Base-by-base conservation (phyloP, 2,797 vertebrate genomes). In the Dermochelys coriacea region DNA sequence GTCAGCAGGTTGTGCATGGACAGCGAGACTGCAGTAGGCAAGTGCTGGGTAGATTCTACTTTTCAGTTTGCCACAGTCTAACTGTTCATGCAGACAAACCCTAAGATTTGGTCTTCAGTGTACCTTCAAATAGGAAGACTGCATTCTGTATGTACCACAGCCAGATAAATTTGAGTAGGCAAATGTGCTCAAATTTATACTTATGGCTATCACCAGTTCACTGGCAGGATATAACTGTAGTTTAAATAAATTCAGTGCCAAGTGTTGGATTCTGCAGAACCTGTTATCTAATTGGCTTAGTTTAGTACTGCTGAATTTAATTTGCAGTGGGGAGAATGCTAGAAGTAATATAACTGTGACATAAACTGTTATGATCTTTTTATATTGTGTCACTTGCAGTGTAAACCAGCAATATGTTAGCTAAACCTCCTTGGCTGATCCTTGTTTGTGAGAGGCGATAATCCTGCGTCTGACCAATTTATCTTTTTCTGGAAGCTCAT, bases 301-400 rank as follows among this genome's bases (percentile, higher is more conserved):
- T 64, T 64, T 52, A 64, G 37, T 86, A 45, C 2, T 81, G 16
- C 29, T 89, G 50, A 90, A 84, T 84, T 93, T 95, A n/a, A 93
- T 93, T 93, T 75, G 90, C 91, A 96, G 88, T 91, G 59, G 93
- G 87, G 85, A 64, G 27, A 4, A 79, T 61, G 80, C 93, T 54
- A 57, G 37, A 85, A 54, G 51, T 86, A 55, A 83, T 95, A 79
- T 19, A n/a, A 23, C 31, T 41, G 18, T 82, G 18, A 31, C n/a
- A 37, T 27, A 52, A 80, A 93, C 25, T 85, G 77, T 80, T 93
- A 52, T 85, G 49, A 74, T 84, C 75, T 21, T 89, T 85, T 74
- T 74, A 75, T 0, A 1, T 85, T 1, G 15, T 37, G 37, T 55
- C 27, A 14, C 19, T 18, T 19, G 27, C 34, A 29, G 80, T 91